These are phyloP conservation scores for Chrysolophus pictus DNA, from an alignment of 2,797 vertebrate genomes.

Conservation along the genomic window DNA sequence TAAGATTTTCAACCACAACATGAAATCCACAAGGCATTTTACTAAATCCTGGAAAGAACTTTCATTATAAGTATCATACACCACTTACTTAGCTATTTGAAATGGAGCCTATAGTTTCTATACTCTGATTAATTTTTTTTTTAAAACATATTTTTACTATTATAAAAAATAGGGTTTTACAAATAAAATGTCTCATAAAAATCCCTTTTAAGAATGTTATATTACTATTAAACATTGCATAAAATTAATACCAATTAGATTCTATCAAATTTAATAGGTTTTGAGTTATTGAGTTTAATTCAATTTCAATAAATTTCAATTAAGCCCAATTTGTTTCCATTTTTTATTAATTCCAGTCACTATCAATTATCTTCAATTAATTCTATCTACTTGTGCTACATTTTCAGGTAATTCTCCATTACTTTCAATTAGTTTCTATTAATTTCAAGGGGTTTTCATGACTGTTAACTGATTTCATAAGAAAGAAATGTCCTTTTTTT, in stretches of 20 bases:
- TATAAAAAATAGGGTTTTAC: constrained; percentile 33
- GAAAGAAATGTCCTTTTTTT: constrained; percentile 57
- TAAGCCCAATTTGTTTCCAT: constrained; percentile 77
- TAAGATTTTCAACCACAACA: constrained; percentile 34
- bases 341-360: constrained; percentile 81
- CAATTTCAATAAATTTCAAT: constrained; percentile 83
- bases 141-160: constrained; percentile 37
- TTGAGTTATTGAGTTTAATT: constrained; percentile 80
- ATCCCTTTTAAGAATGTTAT: constrained; percentile 64
- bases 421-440: constrained; percentile 80
- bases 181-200: constrained; percentile 65
- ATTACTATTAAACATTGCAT: constrained; percentile 71
- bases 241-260: constrained; percentile 79
- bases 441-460: constrained; percentile 73
- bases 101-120: constrained; percentile 31
- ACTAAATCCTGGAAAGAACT: constrained; percentile 37
- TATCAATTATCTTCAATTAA: constrained; percentile 82
- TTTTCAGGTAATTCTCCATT: constrained; percentile 82
- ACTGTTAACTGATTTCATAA: constrained; percentile 72
- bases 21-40: constrained; percentile 35
- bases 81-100: not conserved
- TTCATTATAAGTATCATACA: constrained; percentile 34
- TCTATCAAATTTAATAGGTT: constrained; percentile 79
- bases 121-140: not conserved
- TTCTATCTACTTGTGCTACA: constrained; percentile 79